Base-by-base conservation (phyloP, 2,113 vertebrate genomes). In the Oreotragus oreotragus region DNA sequence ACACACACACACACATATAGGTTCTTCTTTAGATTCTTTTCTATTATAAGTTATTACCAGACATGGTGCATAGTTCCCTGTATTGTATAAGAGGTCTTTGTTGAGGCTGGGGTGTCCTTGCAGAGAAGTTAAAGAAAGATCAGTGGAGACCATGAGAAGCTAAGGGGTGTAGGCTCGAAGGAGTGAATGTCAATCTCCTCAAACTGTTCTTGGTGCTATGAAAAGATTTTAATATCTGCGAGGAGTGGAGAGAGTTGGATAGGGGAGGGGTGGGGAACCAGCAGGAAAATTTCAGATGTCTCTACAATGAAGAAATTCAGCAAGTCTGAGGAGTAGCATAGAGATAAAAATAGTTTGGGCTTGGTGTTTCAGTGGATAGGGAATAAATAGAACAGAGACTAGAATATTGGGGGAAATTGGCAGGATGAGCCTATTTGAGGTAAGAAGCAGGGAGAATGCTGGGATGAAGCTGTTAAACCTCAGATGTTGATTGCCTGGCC, bases 1-100 rank as follows among this genome's bases (percentile, higher is more conserved):
- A 49, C 5, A 30, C 9, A 45, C 23, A 27, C 6, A 19, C 11
- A 43, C 2, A 39, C 2, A 76, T 0, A 76, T 0, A 28, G 8
- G 6, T 81, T 81, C 11, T 51, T 30, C 19, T 51, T n/a, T n/a
- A 51, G 77, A 80, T 80, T 49, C 28, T 81, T 53, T 53, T 53
- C 79, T 51, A n/a, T 51, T 23, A n/a, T n/a, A 81, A 33, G 33
- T n/a, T 14, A 53, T 81, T 81, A 53, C 2, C 53, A 51, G 30
- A 21, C 5, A 53, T 14, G 19, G 49, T 2, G 30, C 12, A 8
- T 13, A 53, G 49, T 14, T 53, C 45, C 28, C 9, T 33, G 5
- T 49, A 47, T 17, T 80, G 30, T 51, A 33, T 14, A 33, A 17
- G 17, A 80, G 16, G 45, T 33, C 45, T 43, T 80, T 80, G 77